Percentiles rank a stretch among this genome's conserved stretches.
Evolutionary conservation across 2,888 invertebrate genomes (phyloP).

Genomic region (Drosophila vallismaia): DNA sequence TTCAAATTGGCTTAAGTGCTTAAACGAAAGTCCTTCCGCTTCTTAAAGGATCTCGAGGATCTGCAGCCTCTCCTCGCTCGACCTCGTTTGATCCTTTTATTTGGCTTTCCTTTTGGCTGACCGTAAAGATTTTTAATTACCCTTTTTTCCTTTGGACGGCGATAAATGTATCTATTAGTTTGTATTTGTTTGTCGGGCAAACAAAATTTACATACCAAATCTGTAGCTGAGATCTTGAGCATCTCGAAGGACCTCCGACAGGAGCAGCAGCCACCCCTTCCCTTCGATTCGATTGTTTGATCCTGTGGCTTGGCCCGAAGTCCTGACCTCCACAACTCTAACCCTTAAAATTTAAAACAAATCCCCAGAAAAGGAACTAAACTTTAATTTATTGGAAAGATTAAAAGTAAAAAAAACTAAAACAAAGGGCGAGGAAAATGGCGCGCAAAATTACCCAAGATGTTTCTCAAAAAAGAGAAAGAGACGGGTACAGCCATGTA

Average conservation of each 20-base stretch:
- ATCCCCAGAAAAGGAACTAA: neutral
- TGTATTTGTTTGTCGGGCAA: conserved; percentile 71
- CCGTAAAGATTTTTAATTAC: conserved; percentile 61
- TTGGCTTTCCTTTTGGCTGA: conserved; percentile 31
- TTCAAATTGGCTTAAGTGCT: conserved; percentile 60
- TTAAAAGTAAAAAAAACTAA: neutral
- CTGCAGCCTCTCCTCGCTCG: conserved; percentile 42
- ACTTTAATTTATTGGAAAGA: neutral
- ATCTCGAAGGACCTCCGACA: neutral
- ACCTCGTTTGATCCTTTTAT: conserved; percentile 45
- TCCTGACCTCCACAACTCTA: conserved; percentile 8
- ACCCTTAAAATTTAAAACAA: neutral
- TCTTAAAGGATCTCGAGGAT: neutral
- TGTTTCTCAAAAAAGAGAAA: neutral
- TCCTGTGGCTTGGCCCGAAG: conserved; percentile 44
- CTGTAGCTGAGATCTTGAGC: conserved; percentile 9
- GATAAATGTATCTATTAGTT: conserved; percentile 73
- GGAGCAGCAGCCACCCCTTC: conserved; percentile 49
- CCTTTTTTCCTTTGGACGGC: conserved; percentile 16
- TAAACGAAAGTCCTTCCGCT: conserved; percentile 6
- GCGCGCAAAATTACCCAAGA: conserved; percentile 13
- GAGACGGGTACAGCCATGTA: conserved; percentile 7
- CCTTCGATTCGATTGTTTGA: conserved; percentile 55
- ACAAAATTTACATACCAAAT: conserved; percentile 65
- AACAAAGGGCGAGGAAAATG: conserved; percentile 4